Evolutionary conservation across 2,113 vertebrate genomes (phyloP).

Genomic region (Leucoraja erinaceus): DNA sequence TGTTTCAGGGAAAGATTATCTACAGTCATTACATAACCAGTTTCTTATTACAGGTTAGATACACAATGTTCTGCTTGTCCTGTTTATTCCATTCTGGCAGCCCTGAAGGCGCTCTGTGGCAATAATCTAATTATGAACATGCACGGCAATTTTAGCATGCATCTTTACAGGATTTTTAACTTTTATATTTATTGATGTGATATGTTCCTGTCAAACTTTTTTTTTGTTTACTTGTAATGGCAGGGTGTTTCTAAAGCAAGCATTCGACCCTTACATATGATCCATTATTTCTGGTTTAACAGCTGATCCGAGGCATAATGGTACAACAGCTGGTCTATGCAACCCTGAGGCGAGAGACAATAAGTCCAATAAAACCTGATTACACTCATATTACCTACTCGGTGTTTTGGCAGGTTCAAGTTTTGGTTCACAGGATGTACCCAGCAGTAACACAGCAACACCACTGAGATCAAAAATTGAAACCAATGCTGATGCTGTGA

Average conservation of each 20-base stretch:
- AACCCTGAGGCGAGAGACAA: neutral
- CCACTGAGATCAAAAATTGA: neutral
- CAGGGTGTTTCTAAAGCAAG: neutral
- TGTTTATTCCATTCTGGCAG: conserved; percentile 20
- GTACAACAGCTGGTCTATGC: neutral
- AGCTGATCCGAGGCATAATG: neutral
- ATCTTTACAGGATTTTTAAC: neutral
- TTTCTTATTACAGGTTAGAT: conserved; percentile 19
- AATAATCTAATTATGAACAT: neutral
- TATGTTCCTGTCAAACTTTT: no score
- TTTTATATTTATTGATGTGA: neutral
- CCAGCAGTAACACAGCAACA: neutral
- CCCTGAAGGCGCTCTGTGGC: neutral
- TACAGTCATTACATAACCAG: neutral
- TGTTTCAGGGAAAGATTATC: neutral
- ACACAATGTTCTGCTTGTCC: neutral
- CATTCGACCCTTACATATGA: neutral
- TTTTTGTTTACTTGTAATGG: neutral
- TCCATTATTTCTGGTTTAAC: neutral
- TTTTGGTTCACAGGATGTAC: neutral
- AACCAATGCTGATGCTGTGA: no score
- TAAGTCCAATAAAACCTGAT: neutral
- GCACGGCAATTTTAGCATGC: neutral
- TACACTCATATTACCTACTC: neutral
- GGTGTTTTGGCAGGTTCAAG: neutral